These are phyloP conservation scores for Phalanger gymnotis DNA, from an alignment of 2,797 vertebrate genomes.

Conservation along the genomic window DNA sequence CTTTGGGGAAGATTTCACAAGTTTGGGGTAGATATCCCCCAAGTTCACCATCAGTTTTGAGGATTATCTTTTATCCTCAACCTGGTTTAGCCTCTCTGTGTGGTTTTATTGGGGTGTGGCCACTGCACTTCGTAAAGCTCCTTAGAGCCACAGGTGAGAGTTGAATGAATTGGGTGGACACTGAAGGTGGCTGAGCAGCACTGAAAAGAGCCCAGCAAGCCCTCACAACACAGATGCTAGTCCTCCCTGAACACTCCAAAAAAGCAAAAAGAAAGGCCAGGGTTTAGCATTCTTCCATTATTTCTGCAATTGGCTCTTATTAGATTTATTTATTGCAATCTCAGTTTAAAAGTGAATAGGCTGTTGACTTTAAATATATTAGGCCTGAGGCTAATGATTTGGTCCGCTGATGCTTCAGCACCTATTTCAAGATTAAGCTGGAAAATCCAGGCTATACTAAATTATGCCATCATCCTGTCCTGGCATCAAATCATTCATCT, in stretches of 20 bases:
- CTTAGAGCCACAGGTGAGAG: neutral
- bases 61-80: neutral
- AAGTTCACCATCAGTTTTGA: neutral
- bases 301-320: neutral
- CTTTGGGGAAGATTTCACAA: neutral
- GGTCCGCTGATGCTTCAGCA: neutral
- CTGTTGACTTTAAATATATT: neutral
- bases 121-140: neutral
- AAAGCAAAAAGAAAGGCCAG: neutral
- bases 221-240: neutral
- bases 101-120: neutral
- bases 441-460: neutral
- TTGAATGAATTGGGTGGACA: neutral
- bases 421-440: neutral
- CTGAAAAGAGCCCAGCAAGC: neutral
- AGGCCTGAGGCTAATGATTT: neutral
- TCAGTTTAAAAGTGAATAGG: neutral
- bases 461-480: neutral
- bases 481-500: neutral
- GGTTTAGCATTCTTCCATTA: neutral
- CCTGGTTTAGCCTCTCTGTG: neutral
- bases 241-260: too few relatives aligned
- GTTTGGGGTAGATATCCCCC: neutral
- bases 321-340: neutral
- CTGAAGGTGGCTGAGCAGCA: neutral